Base-by-base conservation (phyloP, 1,140 invertebrate species). In the Papilio machaon region DNA sequence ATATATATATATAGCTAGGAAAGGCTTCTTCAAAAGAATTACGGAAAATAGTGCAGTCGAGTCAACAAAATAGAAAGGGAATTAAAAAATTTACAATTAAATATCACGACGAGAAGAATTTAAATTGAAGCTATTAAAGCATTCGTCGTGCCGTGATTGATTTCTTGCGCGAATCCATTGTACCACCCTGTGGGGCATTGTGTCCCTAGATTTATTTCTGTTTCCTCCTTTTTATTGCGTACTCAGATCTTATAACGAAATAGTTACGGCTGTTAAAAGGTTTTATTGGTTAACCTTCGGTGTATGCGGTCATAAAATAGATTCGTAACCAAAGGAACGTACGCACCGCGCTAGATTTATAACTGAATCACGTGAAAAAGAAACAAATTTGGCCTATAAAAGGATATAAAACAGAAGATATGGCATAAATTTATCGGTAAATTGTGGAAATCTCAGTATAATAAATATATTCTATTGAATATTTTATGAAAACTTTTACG, bases 281-380 rank as follows among this genome's bases (percentile, higher is more conserved):
- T 94, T 94, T 94, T 94, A 94, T 94, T 94, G 92, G 93, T 94
- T 94, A 93, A 94, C 92, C 92, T 94, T 94, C 90, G 92, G 90
- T 89, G 91, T 92, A 90, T 90, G 90, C 87, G 90, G 91, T 89
- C 91, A 92, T 94, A 94, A 94, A 94, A 94, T 94, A 92, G 90
- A 93, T 94, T 92, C 91, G 91, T 90, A 92, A 93, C 91, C 91
- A 91, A 93, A 94, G 91, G 89, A 91, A 88, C 90, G 90, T 91
- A 91, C 90, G 88, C 91, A 90, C 90, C 88, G 81, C 86, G 86
- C 86, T 89, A 90, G 90, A 92, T 93, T 92, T 92, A 94, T 93
- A 93, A 93, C 91, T 91, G 88, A 88, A 91, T 92, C 91, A 92
- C 91, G 91, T 90, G 90, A 87, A 91, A 92, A 92, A 92, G 90